A percentile compares a stretch with the other conserved stretches of the same genome.
Evolutionary conservation across 2,797 vertebrate species (phyloP).

Genomic region (Philypnodon macrostomus): DNA sequence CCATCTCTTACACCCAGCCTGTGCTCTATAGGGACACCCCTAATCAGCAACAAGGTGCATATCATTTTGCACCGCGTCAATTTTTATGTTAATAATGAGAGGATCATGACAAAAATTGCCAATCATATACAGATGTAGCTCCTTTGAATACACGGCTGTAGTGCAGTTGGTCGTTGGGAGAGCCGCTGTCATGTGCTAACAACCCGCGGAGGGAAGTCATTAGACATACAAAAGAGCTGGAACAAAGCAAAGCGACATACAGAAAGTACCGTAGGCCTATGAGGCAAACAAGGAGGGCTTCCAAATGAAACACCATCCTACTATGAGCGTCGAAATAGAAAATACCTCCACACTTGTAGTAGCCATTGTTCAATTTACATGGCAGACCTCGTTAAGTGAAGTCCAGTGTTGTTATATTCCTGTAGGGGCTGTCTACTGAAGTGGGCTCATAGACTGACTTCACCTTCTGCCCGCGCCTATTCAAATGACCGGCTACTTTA

Average conservation of each 20-base stretch:
- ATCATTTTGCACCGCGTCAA: slow-evolving; percentile 89
- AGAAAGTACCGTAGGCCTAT: slow-evolving; percentile 81
- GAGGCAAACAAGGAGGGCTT: slow-evolving; percentile 85
- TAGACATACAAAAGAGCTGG: slow-evolving; percentile 98
- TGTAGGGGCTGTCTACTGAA: slow-evolving; percentile 85
- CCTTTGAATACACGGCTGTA: slow-evolving; percentile 95
- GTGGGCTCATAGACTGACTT: slow-evolving; percentile 83
- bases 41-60: slow-evolving; percentile 90
- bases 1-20: slow-evolving; percentile 70
- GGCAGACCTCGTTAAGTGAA: slow-evolving; percentile 83
- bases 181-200: slow-evolving; percentile 99
- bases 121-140: slow-evolving; percentile 99
- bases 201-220: slow-evolving; percentile 99
- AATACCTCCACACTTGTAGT: slow-evolving; percentile 61
- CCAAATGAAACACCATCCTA: slow-evolving; percentile 66
- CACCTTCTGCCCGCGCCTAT: slow-evolving; percentile 72
- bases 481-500: slow-evolving; percentile 74
- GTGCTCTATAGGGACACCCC: slow-evolving; percentile 85
- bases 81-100: slow-evolving; percentile 99
- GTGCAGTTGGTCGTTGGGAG: slow-evolving; percentile 96
- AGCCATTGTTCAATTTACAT: slow-evolving; percentile 44
- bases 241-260: slow-evolving; percentile 97
- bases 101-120: slow-evolving; percentile 99
- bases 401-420: slow-evolving; percentile 94
- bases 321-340: slow-evolving; percentile 75